Percentiles rank a stretch among this genome's conserved stretches.
phyloP scores from a whole-genome alignment of 2,113 vertebrate genomes.

The Xenopus tropicalis region DNA sequence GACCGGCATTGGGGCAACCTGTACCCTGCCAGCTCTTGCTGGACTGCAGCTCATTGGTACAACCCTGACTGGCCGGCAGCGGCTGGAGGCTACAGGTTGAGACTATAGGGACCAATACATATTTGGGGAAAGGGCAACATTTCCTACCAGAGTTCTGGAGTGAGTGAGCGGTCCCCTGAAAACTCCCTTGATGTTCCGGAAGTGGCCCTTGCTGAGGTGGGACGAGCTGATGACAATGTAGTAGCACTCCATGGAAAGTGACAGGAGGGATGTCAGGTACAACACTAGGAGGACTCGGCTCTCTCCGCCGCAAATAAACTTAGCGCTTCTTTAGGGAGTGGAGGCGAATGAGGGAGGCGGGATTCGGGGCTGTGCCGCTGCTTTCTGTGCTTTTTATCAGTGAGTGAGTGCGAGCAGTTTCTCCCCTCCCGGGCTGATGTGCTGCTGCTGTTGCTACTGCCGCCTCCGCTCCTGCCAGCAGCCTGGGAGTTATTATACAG shows the following conservation, averaged over 20 bases:
- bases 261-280: constrained; percentile 47
- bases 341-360: not conserved
- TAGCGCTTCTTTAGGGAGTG: no score
- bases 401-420: constrained; percentile 10
- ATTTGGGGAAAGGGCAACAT: constrained; percentile 2
- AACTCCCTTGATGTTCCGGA: constrained; percentile 97
- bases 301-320: no score
- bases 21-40: no score
- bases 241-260: constrained; percentile 90
- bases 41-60: no score
- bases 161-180: constrained; percentile 92
- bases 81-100: no score
- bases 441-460: constrained; percentile 7
- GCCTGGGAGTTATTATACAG: constrained; percentile 38
- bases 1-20: no score
- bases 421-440: constrained; percentile 8
- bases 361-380: not conserved
- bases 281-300: no score
- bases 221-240: constrained; percentile 98
- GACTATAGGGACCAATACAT: no score
- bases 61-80: no score
- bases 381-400: not conserved
- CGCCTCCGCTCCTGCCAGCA: constrained; percentile 4
- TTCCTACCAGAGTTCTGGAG: constrained; percentile 78
- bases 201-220: constrained; percentile 93